Evolutionary conservation across 2,113 vertebrate species (phyloP).

Genomic region (Chunga burmeisteri): DNA sequence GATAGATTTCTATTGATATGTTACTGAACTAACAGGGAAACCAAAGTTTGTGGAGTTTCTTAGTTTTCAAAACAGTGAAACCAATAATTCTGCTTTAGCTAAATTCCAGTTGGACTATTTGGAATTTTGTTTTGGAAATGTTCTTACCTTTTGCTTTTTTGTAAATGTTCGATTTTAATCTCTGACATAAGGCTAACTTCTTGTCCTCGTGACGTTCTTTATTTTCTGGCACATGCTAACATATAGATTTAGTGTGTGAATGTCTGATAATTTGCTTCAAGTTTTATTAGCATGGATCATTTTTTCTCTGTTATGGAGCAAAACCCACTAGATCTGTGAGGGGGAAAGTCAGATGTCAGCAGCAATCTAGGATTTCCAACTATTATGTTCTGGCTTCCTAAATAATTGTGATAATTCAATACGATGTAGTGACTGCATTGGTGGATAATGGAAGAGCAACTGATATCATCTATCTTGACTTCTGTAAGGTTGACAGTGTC

Average conservation of each 20-base stretch:
- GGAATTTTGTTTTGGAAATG: background rate
- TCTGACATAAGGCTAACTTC: background rate
- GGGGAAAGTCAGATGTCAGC: background rate
- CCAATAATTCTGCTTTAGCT: background rate
- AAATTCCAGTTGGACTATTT: background rate
- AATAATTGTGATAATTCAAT: background rate
- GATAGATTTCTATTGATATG: background rate
- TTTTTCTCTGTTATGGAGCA: background rate
- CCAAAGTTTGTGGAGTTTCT: background rate
- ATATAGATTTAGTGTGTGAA: background rate
- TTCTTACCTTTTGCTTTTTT: background rate
- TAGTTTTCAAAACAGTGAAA: background rate
- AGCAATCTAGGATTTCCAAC: background rate
- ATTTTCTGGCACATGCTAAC: background rate
- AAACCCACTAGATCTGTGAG: background rate
- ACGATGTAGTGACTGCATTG: background rate
- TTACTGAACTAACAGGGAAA: background rate
- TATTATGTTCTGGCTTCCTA: background rate
- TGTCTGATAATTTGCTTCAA: background rate
- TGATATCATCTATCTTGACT: background rate
- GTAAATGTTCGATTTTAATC: background rate
- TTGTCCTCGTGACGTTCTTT: background rate
- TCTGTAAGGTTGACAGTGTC: background rate
- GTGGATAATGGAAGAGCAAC: background rate
- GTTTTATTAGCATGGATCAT: background rate